Conservation (phyloP, 2,888 invertebrate species). For the Peribatodes rhomboidaria region DNA sequence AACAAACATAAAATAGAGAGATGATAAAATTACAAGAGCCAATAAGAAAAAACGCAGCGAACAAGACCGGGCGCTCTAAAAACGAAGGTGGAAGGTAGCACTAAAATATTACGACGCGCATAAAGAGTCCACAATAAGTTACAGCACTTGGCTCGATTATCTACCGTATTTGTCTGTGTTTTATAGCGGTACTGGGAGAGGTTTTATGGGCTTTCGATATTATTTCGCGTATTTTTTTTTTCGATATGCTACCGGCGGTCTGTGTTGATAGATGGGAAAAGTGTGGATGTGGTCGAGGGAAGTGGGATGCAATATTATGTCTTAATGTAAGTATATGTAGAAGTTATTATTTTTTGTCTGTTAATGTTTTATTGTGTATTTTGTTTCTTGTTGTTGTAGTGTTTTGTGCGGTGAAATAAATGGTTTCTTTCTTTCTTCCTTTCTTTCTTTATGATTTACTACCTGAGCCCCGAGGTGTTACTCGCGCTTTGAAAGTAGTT, state of each 20-base stretch:
- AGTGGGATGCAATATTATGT: not conserved
- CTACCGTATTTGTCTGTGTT: slow-evolving; percentile 80
- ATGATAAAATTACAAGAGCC: slow-evolving; percentile 35
- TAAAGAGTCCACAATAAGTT: slow-evolving; percentile 81
- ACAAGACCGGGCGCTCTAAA: slow-evolving; percentile 59
- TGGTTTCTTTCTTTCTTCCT: too few species aligned
- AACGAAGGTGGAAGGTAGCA: slow-evolving; percentile 76
- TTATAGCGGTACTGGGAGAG: slow-evolving; percentile 77
- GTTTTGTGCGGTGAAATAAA: too few species aligned
- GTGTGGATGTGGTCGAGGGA: slow-evolving; percentile 53
- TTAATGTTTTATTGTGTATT: too few species aligned
- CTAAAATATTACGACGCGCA: slow-evolving; percentile 83
- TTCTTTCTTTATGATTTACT: too few species aligned
- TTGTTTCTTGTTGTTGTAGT: too few species aligned
- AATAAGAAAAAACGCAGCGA: slow-evolving; percentile 45
- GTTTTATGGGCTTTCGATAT: slow-evolving; percentile 83
- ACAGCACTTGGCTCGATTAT: slow-evolving; percentile 81
- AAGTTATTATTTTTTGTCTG: too few species aligned
- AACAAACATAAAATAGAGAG: slow-evolving; percentile 11
- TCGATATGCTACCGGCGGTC: slow-evolving; percentile 64
- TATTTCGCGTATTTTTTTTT: slow-evolving; percentile 82
- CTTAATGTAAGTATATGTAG: too few species aligned
- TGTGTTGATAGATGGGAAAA: slow-evolving; percentile 47
- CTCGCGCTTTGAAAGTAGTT: too few species aligned
- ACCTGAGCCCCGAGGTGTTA: too few species aligned